phyloP scores from a whole-genome alignment of 2,797 vertebrate genomes.

The Neosilurus hyrtlii region DNA sequence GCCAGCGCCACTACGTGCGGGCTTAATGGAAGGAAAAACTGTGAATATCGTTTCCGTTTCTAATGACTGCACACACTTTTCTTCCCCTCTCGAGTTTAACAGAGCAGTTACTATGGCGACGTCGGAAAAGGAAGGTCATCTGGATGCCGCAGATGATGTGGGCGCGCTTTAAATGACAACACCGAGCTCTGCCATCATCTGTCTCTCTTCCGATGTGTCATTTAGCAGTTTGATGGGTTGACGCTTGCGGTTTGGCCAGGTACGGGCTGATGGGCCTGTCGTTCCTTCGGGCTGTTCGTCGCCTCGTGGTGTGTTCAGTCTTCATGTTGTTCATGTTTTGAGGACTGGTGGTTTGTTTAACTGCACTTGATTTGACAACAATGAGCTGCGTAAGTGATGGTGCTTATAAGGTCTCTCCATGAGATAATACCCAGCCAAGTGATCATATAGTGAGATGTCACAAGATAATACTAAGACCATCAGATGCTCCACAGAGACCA shows the following conservation, averaged over 20 bases:
- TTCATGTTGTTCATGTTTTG: neutral
- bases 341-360: neutral
- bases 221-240: constrained; percentile 39
- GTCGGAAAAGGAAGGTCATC: constrained; percentile 58
- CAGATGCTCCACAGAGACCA: neutral
- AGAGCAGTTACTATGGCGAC: constrained; percentile 69
- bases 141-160: constrained; percentile 56
- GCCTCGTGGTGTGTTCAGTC: neutral
- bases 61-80: constrained; percentile 10
- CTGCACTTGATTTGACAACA: neutral
- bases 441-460: neutral
- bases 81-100: constrained; percentile 45
- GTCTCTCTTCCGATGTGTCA: constrained; percentile 21
- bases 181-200: constrained; percentile 24
- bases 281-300: neutral
- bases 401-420: neutral
- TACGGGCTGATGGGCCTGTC: neutral
- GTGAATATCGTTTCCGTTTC: constrained; percentile 7
- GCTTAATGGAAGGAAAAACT: constrained; percentile 36
- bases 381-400: neutral
- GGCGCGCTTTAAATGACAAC: constrained; percentile 14
- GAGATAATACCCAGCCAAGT: neutral
- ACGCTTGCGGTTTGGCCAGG: constrained; percentile 20
- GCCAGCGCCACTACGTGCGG: constrained; percentile 19
- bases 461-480: neutral